These are phyloP conservation scores for rat (Rattus norvegicus) DNA, from an alignment of 2,113 vertebrate species.

Conservation along the genomic window DNA sequence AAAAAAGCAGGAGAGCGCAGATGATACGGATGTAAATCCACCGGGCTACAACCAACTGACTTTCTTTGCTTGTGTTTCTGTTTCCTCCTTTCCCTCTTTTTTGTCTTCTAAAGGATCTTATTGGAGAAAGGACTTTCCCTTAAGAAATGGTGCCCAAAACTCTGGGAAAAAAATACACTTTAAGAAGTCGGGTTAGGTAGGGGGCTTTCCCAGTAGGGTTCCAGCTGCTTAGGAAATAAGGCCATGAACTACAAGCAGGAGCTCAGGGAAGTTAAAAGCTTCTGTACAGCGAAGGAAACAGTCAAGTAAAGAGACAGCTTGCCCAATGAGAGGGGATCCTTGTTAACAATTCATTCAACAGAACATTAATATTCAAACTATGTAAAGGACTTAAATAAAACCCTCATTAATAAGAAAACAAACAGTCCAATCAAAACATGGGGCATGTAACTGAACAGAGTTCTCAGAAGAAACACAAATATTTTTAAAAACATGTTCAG, in stretches of 20 bases:
- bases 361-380: not conserved
- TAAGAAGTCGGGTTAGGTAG: not conserved
- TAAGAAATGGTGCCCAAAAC: not conserved
- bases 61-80: not conserved
- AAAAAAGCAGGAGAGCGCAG: not conserved
- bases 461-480: not conserved
- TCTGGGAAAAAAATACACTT: not conserved
- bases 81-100: not conserved
- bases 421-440: not conserved
- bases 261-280: not conserved
- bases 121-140: not conserved
- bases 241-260: not conserved
- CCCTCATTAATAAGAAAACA: not conserved
- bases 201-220: not conserved
- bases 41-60: not conserved
- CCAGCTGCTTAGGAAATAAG: not conserved
- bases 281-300: not conserved
- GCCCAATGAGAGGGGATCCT: not conserved
- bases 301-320: not conserved
- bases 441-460: not conserved
- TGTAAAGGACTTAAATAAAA: not conserved
- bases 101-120: not conserved
- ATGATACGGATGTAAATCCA: not conserved
- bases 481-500: not conserved
- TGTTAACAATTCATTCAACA: not conserved